Conservation (phyloP, 2,113 vertebrate species). For the Noturus placidus region DNA sequence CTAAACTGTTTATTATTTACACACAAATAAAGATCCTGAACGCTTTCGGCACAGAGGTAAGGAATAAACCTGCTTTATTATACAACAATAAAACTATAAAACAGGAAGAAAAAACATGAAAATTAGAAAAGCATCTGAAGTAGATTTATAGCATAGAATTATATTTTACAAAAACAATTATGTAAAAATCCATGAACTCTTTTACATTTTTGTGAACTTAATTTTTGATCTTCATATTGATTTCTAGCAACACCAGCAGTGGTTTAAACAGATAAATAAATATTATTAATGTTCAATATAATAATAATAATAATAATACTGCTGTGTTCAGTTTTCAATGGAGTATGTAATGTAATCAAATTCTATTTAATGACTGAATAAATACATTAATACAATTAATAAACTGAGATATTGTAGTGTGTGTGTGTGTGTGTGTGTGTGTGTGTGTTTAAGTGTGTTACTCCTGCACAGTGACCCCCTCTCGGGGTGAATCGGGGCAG, state of each 20-base stretch:
- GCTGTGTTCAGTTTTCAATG: too few relatives aligned
- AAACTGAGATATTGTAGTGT: background rate
- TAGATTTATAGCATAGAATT: background rate
- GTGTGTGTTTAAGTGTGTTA: slow-evolving; percentile 51
- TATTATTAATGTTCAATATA: too few relatives aligned
- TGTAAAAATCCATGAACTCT: background rate
- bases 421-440: background rate
- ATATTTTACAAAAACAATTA: background rate
- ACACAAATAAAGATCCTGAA: background rate
- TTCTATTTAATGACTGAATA: too few relatives aligned
- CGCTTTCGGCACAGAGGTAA: background rate
- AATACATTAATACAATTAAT: background rate
- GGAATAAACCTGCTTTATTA: background rate
- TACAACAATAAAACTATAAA: background rate
- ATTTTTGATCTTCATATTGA: background rate
- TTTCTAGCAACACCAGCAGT: too few relatives aligned
- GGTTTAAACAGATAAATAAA: too few relatives aligned
- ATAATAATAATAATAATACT: too few relatives aligned
- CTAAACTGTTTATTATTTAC: background rate
- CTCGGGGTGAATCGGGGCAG: slow-evolving; percentile 61
- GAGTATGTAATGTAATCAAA: too few relatives aligned
- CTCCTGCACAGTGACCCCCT: slow-evolving; percentile 61
- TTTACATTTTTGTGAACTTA: background rate
- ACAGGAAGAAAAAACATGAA: background rate
- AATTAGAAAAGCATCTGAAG: too few relatives aligned